Conservation (phyloP, 2,888 invertebrate genomes). For the Therioaphis trifolii region DNA sequence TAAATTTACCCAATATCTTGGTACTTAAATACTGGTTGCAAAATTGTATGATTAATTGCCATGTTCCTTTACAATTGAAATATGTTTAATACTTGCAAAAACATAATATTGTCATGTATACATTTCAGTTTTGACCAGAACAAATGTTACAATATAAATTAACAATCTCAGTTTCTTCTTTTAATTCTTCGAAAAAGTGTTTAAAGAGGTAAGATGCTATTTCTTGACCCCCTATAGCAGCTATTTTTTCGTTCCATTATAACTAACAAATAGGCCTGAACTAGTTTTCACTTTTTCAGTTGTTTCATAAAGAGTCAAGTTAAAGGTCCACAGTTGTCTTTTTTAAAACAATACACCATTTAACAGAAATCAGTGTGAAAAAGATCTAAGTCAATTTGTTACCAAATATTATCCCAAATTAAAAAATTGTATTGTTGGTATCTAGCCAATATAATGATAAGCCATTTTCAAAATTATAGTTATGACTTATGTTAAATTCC, state of each 20-base stretch:
- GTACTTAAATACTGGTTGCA: slow-evolving; percentile 40
- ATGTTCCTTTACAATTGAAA: not conserved
- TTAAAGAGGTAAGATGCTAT: slow-evolving; percentile 49
- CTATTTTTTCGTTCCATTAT: slow-evolving; percentile 52
- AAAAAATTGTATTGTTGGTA: slow-evolving; percentile 19
- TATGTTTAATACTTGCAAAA: slow-evolving; percentile 39
- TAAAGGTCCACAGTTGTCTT: slow-evolving; percentile 58
- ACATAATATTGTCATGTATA: slow-evolving; percentile 42
- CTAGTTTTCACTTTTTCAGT: slow-evolving; percentile 31
- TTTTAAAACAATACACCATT: slow-evolving; percentile 62
- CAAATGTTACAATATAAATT: slow-evolving; percentile 50
- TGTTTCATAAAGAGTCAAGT: slow-evolving; percentile 60
- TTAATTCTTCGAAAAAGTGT: slow-evolving; percentile 36
- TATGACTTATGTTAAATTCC: too few species aligned
- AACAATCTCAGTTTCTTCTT: slow-evolving; percentile 25
- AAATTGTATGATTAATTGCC: slow-evolving; percentile 34
- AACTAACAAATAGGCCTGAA: slow-evolving; percentile 35
- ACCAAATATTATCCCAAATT: slow-evolving; percentile 4
- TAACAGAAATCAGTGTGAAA: too few species aligned
- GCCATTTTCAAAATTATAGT: slow-evolving; percentile 32
- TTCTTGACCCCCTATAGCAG: slow-evolving; percentile 57
- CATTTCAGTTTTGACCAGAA: slow-evolving; percentile 48
- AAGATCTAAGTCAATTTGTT: too few species aligned
- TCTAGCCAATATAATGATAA: slow-evolving; percentile 42
- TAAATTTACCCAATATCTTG: slow-evolving; percentile 19